Base-by-base conservation (phyloP, 92 coral and sea anemone species). In the Siderastrea radians region DNA sequence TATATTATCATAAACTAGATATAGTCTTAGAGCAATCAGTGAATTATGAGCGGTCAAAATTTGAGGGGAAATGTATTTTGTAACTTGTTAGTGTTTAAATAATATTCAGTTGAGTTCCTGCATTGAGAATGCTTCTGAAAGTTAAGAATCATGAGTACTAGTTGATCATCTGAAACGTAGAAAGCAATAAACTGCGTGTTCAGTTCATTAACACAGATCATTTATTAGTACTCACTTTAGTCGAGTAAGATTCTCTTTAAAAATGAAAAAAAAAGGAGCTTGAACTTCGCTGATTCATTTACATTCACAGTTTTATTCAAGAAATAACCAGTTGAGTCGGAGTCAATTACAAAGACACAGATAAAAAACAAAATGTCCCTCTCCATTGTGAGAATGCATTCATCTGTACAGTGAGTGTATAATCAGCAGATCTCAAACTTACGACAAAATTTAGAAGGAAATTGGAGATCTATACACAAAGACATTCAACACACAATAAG, bases 361-460 rank as follows among this genome's bases (percentile, higher is more conserved):
- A 3, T 46, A 11, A 43, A 15, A 15, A 44, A 3, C 19, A 72
- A 72, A 72, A 49, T 8, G 57, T 12, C 57, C 77, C 3, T 51
- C 4, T 48, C 50, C 7, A 46, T 50, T 3, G 54, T 0, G 77
- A 72, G n/a, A 4, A 51, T 72, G 12, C 2, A 49, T 72, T 69
- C 6, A 16, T 17, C 69, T 69, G 74, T 47, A 44, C 54, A 16
- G 43, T 72, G 43, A 51, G 51, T 49, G 6, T 72, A 15, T 5
- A 46, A 70, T 72, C 77, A 49, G 17, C 54, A 17, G 44, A 72
- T 51, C 5, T 46, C 38, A 26, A 12, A 48, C 54, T 72, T 49
- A 49, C 16, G 9, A 43, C 19, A 72, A 72, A 49, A 10, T n/a
- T 67, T 72, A 69, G 68, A 81, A 54, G 62, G 75, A 80, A 66